Evolutionary conservation across 1,140 invertebrate genomes (phyloP), one percentile per base, ranked within the genome.

Genomic region (Zophobas morio): DNA sequence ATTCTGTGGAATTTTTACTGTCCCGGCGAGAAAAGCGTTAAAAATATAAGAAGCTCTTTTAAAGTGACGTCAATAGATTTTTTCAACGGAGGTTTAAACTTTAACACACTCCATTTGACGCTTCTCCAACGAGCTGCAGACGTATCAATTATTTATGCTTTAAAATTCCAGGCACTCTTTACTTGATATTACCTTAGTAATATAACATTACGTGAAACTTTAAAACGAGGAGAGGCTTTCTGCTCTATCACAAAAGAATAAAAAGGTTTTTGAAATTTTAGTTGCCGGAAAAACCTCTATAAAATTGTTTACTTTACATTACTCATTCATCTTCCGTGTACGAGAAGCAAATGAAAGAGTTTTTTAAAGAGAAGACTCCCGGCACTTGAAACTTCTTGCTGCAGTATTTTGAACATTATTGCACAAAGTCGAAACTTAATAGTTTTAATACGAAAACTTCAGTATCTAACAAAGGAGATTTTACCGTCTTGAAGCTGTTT

Each of bases 1-100:
- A 75, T 75, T 75, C 78, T 53, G 51, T 33, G 46, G 71, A 78
- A 74, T 74, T 72, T 66, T 66, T 66, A 66, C 60, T 66, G 39
- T 8, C 60, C 60, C 60, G 60, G n/a, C 60, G n/a, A 66, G 60
- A 42, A 66, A 66, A 66, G 60, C 60, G 40, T 42, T 66, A 66
- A 66, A 66, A 66, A 66, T 66, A 60, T 60, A 60, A 60, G 56
- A 66, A 66, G 60, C 60, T 66, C 60, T 66, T 8, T 66, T 66
- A 66, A n/a, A 66, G 60, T 36, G 60, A 66, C 39, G 39, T 66
- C 60, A 42, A 40, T 66, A 39, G 37, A 66, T 66, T 42, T 66
- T 66, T 42, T 42, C n/a, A 42, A 66, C 0, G 39, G 33, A 42
- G 20, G 39, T 33, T 66, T 42, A 42, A 66, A 66, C 56, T 60